phyloP scores from a whole-genome alignment of 2,888 invertebrate genomes.

The Spicauda simplicius region DNA sequence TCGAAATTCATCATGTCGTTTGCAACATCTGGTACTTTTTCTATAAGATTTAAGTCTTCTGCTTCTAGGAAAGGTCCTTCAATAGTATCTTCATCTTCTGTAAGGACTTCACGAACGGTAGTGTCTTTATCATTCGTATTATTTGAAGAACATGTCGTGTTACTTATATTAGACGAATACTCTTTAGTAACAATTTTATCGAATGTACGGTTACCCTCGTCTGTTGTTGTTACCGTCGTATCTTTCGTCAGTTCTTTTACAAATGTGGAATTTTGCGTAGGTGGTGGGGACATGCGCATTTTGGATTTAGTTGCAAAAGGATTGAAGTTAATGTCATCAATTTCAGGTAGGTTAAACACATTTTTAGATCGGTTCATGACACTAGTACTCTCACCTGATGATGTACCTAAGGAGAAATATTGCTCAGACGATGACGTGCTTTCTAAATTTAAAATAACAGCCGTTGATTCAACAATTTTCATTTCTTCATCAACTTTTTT shows the following conservation, averaged over 20 bases:
- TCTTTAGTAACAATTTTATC: conserved; percentile 45
- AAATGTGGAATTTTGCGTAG: conserved; percentile 11
- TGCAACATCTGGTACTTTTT: conserved; percentile 53
- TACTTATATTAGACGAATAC: conserved; percentile 48
- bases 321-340: conserved; percentile 66
- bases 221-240: conserved; percentile 36
- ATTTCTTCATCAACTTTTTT: conserved; percentile 1
- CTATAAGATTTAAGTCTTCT: conserved; percentile 55
- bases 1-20: conserved; percentile 64
- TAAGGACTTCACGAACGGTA: conserved; percentile 65
- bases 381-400: conserved; percentile 44
- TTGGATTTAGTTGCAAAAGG: conserved; percentile 68
- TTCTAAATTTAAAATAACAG: conserved; percentile 40
- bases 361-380: conserved; percentile 50
- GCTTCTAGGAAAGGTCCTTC: conserved; percentile 75
- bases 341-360: conserved; percentile 73
- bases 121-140: conserved; percentile 55
- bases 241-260: conserved; percentile 45
- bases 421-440: conserved; percentile 60
- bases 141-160: conserved; percentile 58
- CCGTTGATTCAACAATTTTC: conserved; percentile 1
- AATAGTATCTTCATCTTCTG: conserved; percentile 77
- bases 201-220: conserved; percentile 4
- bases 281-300: conserved; percentile 45
- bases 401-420: conserved; percentile 57